Conservation (phyloP, 2,113 vertebrate genomes). For the Lonchura striata region DNA sequence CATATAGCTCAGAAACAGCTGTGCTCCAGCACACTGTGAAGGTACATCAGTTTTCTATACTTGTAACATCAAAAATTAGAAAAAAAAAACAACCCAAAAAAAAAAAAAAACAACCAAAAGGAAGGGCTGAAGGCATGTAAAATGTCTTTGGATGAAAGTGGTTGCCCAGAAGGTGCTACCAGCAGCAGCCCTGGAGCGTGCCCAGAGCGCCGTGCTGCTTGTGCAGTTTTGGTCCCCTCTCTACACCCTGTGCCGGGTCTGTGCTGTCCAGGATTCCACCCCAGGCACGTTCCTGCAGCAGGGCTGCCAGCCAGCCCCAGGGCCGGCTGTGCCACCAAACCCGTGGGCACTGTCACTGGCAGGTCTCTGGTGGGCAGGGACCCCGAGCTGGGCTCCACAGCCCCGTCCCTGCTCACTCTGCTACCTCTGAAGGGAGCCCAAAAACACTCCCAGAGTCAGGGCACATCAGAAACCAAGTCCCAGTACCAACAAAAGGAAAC, state of each 20-base stretch:
- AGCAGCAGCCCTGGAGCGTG: neutral
- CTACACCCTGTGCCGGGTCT: neutral
- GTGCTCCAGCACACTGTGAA: conserved; percentile 11
- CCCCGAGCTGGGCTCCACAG: neutral
- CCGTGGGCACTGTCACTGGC: neutral
- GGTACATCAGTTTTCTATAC: neutral
- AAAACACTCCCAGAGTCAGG: neutral
- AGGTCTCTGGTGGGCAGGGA: neutral
- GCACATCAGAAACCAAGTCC: neutral
- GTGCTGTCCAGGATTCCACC: neutral
- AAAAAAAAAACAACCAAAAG: neutral
- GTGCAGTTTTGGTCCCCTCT: neutral
- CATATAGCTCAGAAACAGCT: conserved; percentile 46
- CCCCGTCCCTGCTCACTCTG: neutral
- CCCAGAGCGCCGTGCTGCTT: neutral
- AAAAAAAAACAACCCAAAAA: neutral
- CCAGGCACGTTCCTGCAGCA: neutral
- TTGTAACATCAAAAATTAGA: conserved; percentile 25
- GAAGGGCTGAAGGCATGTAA: neutral
- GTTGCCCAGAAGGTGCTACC: neutral
- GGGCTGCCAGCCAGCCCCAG: neutral
- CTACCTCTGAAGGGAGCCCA: neutral
- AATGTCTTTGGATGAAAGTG: conserved; percentile 6
- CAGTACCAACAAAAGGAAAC: neutral
- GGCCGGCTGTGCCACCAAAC: neutral